phyloP scores from a whole-genome alignment of 2,113 vertebrate species.

The Hymenochirus boettgeri region DNA sequence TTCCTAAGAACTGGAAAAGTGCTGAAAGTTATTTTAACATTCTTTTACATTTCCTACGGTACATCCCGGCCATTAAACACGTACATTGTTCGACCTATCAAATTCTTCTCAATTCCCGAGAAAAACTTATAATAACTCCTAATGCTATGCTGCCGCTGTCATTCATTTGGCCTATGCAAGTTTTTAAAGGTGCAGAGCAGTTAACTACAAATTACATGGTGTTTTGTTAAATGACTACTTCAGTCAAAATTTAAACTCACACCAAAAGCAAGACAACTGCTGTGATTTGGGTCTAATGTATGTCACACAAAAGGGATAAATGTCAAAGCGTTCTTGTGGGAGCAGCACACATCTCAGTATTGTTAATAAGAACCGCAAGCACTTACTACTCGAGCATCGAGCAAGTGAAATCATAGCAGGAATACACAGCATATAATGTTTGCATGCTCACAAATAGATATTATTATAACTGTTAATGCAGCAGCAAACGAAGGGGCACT shows the following conservation, averaged over 20 bases:
- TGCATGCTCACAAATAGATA: neutral
- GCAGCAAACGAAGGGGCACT: neutral
- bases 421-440: neutral
- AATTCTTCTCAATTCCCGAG: neutral
- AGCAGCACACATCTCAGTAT: neutral
- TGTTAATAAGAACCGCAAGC: neutral
- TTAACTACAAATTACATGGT: slow-evolving; percentile 1
- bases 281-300: slow-evolving; percentile 1
- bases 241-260: neutral
- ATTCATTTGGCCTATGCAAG: neutral
- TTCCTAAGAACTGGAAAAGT: too few species aligned
- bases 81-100: neutral
- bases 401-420: neutral
- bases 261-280: neutral
- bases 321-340: slow-evolving; percentile 1
- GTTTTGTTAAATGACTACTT: slow-evolving; percentile 3
- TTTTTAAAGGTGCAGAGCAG: neutral
- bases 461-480: neutral
- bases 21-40: too few species aligned
- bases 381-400: neutral
- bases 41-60: too few species aligned
- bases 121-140: neutral
- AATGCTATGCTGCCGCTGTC: neutral
- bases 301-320: slow-evolving; percentile 1
- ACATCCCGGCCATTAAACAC: too few species aligned